These are phyloP conservation scores for Mungos mungo DNA, from an alignment of 2,113 vertebrate species.

Conservation along the genomic window DNA sequence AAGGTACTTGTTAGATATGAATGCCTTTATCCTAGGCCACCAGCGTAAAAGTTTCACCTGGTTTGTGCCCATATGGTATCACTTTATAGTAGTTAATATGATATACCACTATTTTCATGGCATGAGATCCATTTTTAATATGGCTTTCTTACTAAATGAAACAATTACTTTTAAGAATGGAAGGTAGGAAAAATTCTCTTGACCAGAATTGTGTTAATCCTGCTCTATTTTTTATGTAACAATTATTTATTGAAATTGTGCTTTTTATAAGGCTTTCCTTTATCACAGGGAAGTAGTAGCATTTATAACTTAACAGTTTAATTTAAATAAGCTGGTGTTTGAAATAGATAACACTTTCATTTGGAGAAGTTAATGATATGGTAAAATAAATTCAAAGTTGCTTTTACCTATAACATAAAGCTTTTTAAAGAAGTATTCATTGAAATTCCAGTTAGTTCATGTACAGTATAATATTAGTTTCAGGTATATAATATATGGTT, in stretches of 20 bases:
- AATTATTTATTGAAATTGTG: slow-evolving; percentile 66
- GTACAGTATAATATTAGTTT: not conserved
- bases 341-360: slow-evolving; percentile 83
- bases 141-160: not conserved
- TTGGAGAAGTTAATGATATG: slow-evolving; percentile 80
- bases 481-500: not conserved
- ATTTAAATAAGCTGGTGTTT: slow-evolving; percentile 84
- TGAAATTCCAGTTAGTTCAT: not conserved
- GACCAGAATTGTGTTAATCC: slow-evolving; percentile 34
- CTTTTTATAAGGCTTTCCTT: slow-evolving; percentile 72
- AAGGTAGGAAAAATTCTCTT: slow-evolving; percentile 28
- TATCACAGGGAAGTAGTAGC: slow-evolving; percentile 72
- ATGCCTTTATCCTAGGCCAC: not conserved
- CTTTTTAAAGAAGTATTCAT: not conserved
- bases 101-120: not conserved
- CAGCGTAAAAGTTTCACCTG: not conserved
- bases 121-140: not conserved
- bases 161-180: slow-evolving; percentile 64
- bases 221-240: slow-evolving; percentile 1
- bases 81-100: slow-evolving; percentile 5
- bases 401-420: slow-evolving; percentile 64
- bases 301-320: slow-evolving; percentile 82
- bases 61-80: not conserved
- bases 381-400: slow-evolving; percentile 78
- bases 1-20: not conserved